Base-by-base conservation (phyloP, 2,797 vertebrate species). In the Mormyrops attenuatus region DNA sequence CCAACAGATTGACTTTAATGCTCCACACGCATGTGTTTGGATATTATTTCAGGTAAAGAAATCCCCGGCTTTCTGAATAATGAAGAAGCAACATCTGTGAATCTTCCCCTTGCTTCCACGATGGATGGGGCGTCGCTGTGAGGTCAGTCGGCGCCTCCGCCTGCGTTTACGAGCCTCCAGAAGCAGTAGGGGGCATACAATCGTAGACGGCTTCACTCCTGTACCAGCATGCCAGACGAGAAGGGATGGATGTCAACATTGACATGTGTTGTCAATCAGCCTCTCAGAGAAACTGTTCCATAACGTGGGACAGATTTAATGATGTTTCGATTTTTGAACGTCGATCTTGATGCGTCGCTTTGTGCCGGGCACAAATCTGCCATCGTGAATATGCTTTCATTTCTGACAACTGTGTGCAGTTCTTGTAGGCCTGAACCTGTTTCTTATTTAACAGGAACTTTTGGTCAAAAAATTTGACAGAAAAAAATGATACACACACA, bases 1-100 rank as follows among this genome's bases (percentile, higher is more conserved):
- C 15, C 44, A 66, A 50, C 73, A 88, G 87, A 84, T 90, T 90
- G 87, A 90, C 87, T 90, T 90, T 90, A 88, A 88, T 80, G 89
- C 53, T 88, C 50, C 15, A 4, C 20, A 85, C 38, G 82, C 88
- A 87, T 55, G 88, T 44, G 82, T 77, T 87, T 90, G 90, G 90
- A 90, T 52, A 47, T 49, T 57, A 26, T 15, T 55, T 26, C 90
- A 90, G 88, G 88, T 90, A 52, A 86, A 60, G 73, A 90, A 89
- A 85, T 90, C 90, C 88, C 90, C 50, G 6, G 50, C 57, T 86
- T 69, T 77, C 63, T 86, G 84, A 90, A 90, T 90, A 57, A 90
- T 90, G n/a, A 88, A 89, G n/a, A 13, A 87, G 84, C 30, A 57
- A 88, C 90, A 90, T 90, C 88, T 86, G 90, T 13, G 60, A 34